phyloP scores from a whole-genome alignment of 2,888 invertebrate species.

The Spodoptera picta region DNA sequence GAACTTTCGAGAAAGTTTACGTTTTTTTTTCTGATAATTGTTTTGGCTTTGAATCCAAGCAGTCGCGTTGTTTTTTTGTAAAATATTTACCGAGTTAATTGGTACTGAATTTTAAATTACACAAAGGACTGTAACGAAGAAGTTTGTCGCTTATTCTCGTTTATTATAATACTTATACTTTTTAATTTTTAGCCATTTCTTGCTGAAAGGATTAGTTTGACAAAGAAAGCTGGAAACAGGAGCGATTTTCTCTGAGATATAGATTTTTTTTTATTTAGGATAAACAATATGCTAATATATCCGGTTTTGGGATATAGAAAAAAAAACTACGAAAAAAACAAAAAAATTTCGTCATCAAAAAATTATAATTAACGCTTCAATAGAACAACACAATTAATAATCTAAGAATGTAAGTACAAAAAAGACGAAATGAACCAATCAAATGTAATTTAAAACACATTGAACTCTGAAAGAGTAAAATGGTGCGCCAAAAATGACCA shows the following conservation, averaged over 20 bases:
- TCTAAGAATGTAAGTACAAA: conserved; percentile 3
- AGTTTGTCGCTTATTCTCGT: conserved; percentile 33
- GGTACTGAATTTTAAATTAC: conserved; percentile 53
- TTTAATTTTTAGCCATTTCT: no score
- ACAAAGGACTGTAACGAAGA: conserved; percentile 44
- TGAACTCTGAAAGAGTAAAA: conserved; percentile 33
- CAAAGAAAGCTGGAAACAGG: no score
- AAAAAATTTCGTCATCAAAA: not conserved
- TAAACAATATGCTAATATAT: no score
- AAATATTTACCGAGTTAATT: conserved; percentile 53
- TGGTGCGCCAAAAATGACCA: conserved; percentile 45
- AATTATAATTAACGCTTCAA: not conserved
- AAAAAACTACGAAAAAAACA: no score
- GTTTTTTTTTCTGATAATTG: conserved; percentile 63
- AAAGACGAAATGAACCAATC: not conserved
- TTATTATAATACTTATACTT: no score
- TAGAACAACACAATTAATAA: conserved; percentile 10
- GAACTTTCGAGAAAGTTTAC: conserved; percentile 59
- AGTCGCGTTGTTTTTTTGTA: conserved; percentile 36
- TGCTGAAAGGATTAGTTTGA: no score
- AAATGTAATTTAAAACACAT: conserved; percentile 30
- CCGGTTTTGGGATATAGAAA: no score
- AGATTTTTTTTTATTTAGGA: no score
- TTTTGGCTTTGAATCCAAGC: conserved; percentile 51
- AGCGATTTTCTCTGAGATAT: no score